phyloP scores from a whole-genome alignment of 2,113 vertebrate species.

The Narcine bancroftii region DNA sequence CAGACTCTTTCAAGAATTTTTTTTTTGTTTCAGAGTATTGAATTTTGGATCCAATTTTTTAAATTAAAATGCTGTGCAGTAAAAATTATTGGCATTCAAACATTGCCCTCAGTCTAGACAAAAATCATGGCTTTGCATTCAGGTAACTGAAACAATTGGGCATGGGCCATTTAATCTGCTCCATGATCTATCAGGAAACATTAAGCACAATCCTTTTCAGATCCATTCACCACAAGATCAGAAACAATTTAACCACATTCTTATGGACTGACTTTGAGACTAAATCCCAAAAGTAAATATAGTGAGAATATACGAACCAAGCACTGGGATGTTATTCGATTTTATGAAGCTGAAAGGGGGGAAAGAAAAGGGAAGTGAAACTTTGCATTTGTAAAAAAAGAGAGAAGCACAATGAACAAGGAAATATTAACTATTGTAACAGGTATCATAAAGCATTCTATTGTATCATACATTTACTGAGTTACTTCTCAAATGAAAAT shows the following conservation, averaged over 20 bases:
- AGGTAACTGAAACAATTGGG: neutral
- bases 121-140: neutral
- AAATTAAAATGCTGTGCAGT: neutral
- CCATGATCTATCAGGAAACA: neutral
- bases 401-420: neutral
- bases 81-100: neutral
- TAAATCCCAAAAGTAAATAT: neutral
- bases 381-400: neutral
- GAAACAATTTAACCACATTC: neutral
- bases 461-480: neutral
- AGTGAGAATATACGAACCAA: neutral
- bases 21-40: constrained; percentile 7
- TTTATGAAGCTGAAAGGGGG: neutral
- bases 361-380: neutral
- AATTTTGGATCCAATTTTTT: neutral
- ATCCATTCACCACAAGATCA: neutral
- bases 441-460: neutral
- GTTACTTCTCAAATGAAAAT: neutral
- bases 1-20: neutral
- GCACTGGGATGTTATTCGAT: neutral
- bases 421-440: neutral
- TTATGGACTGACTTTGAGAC: neutral
- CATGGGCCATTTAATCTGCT: neutral
- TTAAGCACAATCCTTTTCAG: neutral
- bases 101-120: neutral